Evolutionary conservation across 2,113 vertebrate genomes (phyloP).

Genomic region (Callocephalon fimbriatum): DNA sequence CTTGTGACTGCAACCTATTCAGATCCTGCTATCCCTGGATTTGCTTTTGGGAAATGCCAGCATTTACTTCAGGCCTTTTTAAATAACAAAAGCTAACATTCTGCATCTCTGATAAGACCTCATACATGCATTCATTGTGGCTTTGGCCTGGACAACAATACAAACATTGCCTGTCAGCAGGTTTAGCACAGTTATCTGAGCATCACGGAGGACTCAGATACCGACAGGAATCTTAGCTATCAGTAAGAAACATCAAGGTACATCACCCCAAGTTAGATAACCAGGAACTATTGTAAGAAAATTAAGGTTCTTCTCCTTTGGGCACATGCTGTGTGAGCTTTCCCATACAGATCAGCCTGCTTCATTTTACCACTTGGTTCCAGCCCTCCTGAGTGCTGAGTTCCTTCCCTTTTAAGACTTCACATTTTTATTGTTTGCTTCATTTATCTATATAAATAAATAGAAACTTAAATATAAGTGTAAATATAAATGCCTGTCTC

Average conservation of each 20-base stretch:
- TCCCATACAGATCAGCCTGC: background rate
- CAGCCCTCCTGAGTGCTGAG: background rate
- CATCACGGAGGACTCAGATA: background rate
- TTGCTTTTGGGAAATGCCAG: background rate
- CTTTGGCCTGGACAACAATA: background rate
- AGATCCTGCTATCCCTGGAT: background rate
- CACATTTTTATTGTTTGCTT: background rate
- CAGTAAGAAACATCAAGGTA: background rate
- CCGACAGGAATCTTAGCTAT: background rate
- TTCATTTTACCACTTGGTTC: background rate
- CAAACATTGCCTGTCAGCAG: slow-evolving; percentile 1
- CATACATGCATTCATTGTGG: background rate
- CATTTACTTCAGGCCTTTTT: background rate
- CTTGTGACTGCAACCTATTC: background rate
- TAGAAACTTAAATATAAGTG: background rate
- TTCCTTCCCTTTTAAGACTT: background rate
- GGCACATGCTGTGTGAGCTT: background rate
- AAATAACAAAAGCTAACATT: background rate
- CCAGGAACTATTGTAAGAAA: background rate
- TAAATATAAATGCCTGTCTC: background rate
- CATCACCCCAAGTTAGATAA: background rate
- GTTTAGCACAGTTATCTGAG: background rate
- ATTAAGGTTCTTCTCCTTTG: background rate
- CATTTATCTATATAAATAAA: background rate
- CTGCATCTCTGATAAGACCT: background rate